Percentiles rank a stretch among this genome's conserved stretches.
Conservation (phyloP, 2,797 vertebrate species). For the Alca torda region DNA sequence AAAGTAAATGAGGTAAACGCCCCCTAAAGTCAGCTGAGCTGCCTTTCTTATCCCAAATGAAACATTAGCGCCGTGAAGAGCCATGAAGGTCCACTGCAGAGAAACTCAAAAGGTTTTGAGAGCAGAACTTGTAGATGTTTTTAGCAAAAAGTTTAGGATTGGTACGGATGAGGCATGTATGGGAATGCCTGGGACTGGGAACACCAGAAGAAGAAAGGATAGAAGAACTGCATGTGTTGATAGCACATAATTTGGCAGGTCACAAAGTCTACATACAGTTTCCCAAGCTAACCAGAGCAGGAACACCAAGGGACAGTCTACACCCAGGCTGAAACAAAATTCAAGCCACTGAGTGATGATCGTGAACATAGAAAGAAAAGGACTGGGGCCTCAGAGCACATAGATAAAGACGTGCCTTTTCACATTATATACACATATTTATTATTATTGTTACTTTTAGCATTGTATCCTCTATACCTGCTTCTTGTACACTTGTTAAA, state of each 20-base stretch:
- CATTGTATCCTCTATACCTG: not conserved
- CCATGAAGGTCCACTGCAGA: not conserved
- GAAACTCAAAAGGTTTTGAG: not conserved
- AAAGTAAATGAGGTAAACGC: not conserved
- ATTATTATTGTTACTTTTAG: not conserved
- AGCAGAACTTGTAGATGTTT: not conserved
- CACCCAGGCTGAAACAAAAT: not conserved
- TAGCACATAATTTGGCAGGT: not conserved
- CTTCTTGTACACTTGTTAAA: not conserved
- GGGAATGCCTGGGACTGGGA: not conserved
- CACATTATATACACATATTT: not conserved
- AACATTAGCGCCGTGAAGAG: not conserved
- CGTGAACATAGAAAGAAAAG: not conserved
- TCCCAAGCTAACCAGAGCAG: not conserved
- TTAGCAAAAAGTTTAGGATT: not conserved
- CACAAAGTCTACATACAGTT: not conserved
- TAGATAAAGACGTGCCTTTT: not conserved
- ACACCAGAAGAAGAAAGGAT: not conserved
- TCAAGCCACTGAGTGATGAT: not conserved
- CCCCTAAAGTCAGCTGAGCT: not conserved
- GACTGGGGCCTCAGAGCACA: not conserved
- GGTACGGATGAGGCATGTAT: not conserved
- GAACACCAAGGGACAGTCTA: not conserved
- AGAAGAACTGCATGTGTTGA: fast-evolving
- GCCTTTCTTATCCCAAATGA: not conserved